phyloP scores from a whole-genome alignment of 2,888 invertebrate species.

The Mycalesis mineus region DNA sequence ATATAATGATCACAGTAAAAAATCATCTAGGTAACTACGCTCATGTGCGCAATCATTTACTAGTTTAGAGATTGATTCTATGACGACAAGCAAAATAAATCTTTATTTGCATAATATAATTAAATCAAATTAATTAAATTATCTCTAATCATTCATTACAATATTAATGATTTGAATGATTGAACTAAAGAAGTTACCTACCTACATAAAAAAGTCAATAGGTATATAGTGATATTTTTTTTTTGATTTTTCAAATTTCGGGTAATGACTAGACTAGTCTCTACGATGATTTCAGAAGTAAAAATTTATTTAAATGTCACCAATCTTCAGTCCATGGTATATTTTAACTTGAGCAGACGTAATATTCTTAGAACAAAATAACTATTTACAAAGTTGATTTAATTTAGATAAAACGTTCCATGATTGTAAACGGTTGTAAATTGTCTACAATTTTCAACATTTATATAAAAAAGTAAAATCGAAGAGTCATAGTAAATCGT shows the following conservation, averaged over 20 bases:
- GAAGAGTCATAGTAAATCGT: conserved; percentile 27
- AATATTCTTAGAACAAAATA: conserved; percentile 71
- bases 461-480: conserved; percentile 40
- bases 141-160: background rate
- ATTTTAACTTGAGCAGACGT: conserved; percentile 75
- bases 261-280: conserved; percentile 23
- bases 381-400: conserved; percentile 71
- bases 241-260: conserved; percentile 11
- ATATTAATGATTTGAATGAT: background rate
- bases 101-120: conserved; percentile 6
- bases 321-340: conserved; percentile 60
- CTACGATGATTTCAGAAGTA: conserved; percentile 25
- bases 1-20: conserved; percentile 71
- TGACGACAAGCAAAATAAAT: conserved; percentile 15
- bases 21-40: conserved; percentile 66
- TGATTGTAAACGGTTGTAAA: conserved; percentile 45
- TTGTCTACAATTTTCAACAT: conserved; percentile 52
- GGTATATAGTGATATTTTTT: conserved; percentile 2
- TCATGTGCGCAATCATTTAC: conserved; percentile 71
- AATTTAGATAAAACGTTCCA: conserved; percentile 51
- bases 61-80: conserved; percentile 40
- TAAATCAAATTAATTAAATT: background rate
- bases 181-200: background rate
- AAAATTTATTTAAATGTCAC: conserved; percentile 20
- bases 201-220: background rate